phyloP scores from a whole-genome alignment of 2,888 invertebrate species.

The Tetheella fluctuosa region DNA sequence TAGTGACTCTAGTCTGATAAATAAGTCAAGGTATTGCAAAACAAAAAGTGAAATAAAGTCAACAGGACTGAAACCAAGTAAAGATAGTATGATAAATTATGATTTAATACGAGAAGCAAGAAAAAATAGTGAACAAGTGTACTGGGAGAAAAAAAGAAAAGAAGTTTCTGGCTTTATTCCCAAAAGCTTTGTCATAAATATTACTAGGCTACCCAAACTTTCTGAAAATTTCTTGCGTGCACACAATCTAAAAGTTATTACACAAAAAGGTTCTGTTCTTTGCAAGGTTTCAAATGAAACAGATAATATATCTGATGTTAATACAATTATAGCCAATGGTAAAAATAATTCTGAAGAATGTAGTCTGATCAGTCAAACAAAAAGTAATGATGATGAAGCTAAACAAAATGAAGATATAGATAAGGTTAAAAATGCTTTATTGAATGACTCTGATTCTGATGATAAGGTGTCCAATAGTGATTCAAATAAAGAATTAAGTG shows the following conservation, averaged over 20 bases:
- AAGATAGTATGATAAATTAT: constrained; percentile 15
- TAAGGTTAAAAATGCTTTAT: constrained; percentile 42
- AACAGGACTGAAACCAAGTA: constrained; percentile 4
- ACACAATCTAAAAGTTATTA: constrained; percentile 57
- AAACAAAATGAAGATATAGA: constrained; percentile 21
- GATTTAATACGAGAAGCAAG: constrained; percentile 17
- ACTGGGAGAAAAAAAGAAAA: constrained; percentile 49
- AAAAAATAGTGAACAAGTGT: constrained; percentile 32
- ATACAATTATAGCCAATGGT: constrained; percentile 8
- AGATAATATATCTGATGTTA: constrained; percentile 19
- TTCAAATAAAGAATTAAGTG: background rate
- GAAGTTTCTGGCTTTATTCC: constrained; percentile 62
- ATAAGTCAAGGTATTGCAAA: constrained; percentile 23
- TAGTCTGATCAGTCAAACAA: no score
- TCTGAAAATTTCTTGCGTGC: constrained; percentile 46
- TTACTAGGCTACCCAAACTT: constrained; percentile 56
- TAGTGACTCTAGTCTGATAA: constrained; percentile 10
- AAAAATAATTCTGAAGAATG: constrained; percentile 19
- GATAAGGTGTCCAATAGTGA: background rate
- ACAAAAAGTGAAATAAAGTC: constrained; percentile 16
- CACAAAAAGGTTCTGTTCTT: constrained; percentile 43
- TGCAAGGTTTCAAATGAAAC: constrained; percentile 39
- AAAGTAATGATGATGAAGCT: background rate
- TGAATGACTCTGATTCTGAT: constrained; percentile 49
- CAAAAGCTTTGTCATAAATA: constrained; percentile 55